Base-by-base conservation (phyloP, 2,113 vertebrate species). In the Oreotrochilus melanogaster region DNA sequence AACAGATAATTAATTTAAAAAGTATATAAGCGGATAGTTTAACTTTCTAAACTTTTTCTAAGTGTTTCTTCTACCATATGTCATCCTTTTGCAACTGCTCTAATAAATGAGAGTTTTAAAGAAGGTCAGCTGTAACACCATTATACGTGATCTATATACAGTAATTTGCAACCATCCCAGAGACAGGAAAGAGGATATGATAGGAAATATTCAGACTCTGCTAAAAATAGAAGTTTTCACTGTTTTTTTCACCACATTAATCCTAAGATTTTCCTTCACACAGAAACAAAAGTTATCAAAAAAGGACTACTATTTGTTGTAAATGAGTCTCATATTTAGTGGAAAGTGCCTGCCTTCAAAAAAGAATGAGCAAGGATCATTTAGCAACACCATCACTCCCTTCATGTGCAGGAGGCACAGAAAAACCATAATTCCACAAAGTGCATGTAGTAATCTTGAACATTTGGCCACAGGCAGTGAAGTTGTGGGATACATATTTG, bases 381-480 rank as follows among this genome's bases (percentile, higher is more conserved):
- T 58, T 54, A 21, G 33, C 22, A 66, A 2, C n/a, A 37, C 10
- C 35, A 25, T 33, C 6, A 8, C 5, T 61, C 21, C 72, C 21
- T 16, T 65, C 28, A 7, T 3, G 22, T 45, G 83, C 75, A 61
- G 18, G 4, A 10, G 25, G 5, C 43, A 65, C 51, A 47, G 11
- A 42, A 37, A 24, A n/a, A 6, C 47, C 54, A 11, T 17, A 39
- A 61, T 89, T 74, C 10, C 51, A 67, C 7, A 5, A 31, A 47
- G 10, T 7, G 0, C 7, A 1, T 5, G 15, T 12, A 2, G 3
- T 18, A 23, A 71, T 25, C 11, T 30, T 13, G 11, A 8, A 13
- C 2, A 0, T 23, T 21, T 53, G 14, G 56, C 28, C 24, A 37
- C 0, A 1, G 45, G 39, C 27, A 73, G 13, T 2, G 28, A 33